Conservation (phyloP, 2,888 invertebrate species). For the Euplexia lucipara region DNA sequence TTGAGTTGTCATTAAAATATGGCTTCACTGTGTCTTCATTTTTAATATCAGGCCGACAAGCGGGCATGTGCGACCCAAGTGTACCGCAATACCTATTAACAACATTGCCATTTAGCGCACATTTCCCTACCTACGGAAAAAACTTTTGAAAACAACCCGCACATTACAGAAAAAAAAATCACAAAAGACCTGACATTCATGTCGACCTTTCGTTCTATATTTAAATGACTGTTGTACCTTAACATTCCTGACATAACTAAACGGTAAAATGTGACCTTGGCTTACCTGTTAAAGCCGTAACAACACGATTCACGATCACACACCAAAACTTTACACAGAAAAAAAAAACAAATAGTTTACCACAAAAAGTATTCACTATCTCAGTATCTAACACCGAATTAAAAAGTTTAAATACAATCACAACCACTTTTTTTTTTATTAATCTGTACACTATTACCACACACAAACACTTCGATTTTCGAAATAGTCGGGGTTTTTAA, state of each 20-base stretch:
- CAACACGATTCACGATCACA: slow-evolving; percentile 54
- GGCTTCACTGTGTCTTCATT: background rate
- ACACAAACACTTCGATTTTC: slow-evolving; percentile 68
- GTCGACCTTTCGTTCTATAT: slow-evolving; percentile 37
- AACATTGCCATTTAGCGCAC: background rate
- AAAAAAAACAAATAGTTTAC: slow-evolving; percentile 33
- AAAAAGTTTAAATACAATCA: slow-evolving; percentile 62
- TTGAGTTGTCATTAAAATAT: background rate
- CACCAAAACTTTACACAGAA: slow-evolving; percentile 59
- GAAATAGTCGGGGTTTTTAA: slow-evolving; percentile 58
- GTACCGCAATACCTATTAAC: background rate
- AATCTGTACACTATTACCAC: slow-evolving; percentile 58
- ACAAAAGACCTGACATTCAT: slow-evolving; percentile 1
- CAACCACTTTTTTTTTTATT: slow-evolving; percentile 68
- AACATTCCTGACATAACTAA: slow-evolving; percentile 51
- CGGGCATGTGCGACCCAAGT: background rate
- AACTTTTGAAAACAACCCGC: slow-evolving; percentile 20
- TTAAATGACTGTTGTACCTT: slow-evolving; percentile 46
- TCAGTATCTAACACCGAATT: slow-evolving; percentile 47
- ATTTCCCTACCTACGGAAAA: background rate
- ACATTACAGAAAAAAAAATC: slow-evolving; percentile 23
- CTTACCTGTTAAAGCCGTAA: slow-evolving; percentile 59
- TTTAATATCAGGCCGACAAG: background rate
- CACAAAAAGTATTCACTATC: slow-evolving; percentile 35
- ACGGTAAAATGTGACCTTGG: slow-evolving; percentile 56